Percentiles rank a stretch among this genome's conserved stretches.
These are phyloP conservation scores for Gasterosteus nipponicus DNA, from an alignment of 2,113 vertebrate genomes.

Conservation along the genomic window DNA sequence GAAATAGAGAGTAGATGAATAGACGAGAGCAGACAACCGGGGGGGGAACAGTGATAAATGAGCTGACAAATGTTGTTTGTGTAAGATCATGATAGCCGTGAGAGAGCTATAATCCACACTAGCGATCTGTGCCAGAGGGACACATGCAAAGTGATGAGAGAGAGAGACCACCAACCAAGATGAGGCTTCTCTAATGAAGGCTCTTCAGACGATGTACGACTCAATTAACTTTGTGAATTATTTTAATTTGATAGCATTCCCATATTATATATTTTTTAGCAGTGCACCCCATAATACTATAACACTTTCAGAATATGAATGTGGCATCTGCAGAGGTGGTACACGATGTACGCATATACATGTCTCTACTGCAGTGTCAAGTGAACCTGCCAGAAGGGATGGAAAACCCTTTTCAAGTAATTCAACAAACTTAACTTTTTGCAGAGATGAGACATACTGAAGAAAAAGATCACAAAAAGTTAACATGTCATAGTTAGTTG, in stretches of 20 bases:
- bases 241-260: too few relatives aligned
- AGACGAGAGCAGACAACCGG: conserved; percentile 78
- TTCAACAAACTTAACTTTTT: too few relatives aligned
- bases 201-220: too few relatives aligned
- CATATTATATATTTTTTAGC: neutral
- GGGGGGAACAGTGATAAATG: conserved; percentile 81
- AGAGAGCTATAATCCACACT: conserved; percentile 76
- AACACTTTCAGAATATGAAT: neutral
- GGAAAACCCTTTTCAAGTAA: too few relatives aligned
- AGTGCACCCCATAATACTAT: neutral
- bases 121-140: conserved; percentile 63
- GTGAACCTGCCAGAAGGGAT: neutral
- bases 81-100: conserved; percentile 80
- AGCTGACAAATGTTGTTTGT: conserved; percentile 85
- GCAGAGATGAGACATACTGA: neutral
- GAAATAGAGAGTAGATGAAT: conserved; percentile 75
- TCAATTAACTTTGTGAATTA: too few relatives aligned
- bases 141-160: conserved; percentile 9
- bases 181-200: too few relatives aligned
- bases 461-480: neutral
- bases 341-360: neutral
- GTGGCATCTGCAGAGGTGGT: neutral
- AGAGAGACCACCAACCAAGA: neutral
- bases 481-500: neutral
- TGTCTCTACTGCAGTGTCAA: neutral